Conservation (phyloP, 2,797 vertebrate genomes). For the Sebastes reedi region DNA sequence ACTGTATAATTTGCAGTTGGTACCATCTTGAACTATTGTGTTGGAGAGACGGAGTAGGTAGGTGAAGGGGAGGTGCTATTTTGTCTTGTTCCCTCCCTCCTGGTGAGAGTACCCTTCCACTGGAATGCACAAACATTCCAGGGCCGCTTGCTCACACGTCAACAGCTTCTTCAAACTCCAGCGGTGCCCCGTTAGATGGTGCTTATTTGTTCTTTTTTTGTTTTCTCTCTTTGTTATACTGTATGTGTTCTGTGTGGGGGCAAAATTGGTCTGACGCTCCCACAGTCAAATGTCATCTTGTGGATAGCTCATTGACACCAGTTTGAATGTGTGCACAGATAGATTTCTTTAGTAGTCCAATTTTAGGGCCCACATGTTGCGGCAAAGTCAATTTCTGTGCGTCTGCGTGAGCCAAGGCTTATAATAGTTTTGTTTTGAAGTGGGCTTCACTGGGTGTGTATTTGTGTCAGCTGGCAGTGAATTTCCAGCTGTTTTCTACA, state of each 20-base stretch:
- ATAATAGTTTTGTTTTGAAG: conserved; percentile 33
- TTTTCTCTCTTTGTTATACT: not conserved
- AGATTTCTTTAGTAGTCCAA: not conserved
- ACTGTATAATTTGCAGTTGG: too few relatives aligned
- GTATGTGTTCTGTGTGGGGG: not conserved
- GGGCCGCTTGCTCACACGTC: conserved; percentile 53
- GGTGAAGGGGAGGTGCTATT: conserved; percentile 12
- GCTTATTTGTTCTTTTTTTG: not conserved
- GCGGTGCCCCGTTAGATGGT: not conserved
- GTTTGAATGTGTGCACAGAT: not conserved
- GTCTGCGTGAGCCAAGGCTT: conserved; percentile 8
- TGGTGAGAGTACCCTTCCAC: conserved; percentile 30
- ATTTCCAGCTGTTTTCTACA: conserved; percentile 16
- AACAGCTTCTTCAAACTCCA: conserved; percentile 40
- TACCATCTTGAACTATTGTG: not conserved
- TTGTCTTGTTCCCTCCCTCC: conserved; percentile 31
- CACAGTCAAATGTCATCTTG: not conserved
- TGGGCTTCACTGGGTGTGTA: not conserved
- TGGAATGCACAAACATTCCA: conserved; percentile 78
- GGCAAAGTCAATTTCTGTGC: not conserved
- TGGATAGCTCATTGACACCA: not conserved
- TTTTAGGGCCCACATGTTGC: conserved; percentile 16
- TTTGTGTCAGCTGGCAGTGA: not conserved
- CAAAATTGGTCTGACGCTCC: not conserved
- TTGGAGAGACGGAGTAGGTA: not conserved